These are phyloP conservation scores for Lordiphosa clarofinis DNA, from an alignment of 1,140 invertebrate genomes.

Conservation along the genomic window DNA sequence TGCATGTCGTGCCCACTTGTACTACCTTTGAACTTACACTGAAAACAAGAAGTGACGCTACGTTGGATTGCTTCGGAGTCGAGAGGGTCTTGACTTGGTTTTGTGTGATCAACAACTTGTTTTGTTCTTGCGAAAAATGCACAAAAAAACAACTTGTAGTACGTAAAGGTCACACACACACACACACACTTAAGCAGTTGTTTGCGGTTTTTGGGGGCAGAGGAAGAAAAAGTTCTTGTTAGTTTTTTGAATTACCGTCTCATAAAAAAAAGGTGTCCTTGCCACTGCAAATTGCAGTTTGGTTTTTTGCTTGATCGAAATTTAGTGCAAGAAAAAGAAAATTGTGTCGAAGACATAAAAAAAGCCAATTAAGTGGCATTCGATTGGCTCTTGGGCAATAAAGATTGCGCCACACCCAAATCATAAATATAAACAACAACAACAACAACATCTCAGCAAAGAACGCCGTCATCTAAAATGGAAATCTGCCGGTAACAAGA, in stretches of 20 bases:
- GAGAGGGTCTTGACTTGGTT: constrained; percentile 29
- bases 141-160: constrained; percentile 34
- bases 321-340: constrained; percentile 35
- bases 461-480: constrained; percentile 63
- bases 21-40: constrained; percentile 67
- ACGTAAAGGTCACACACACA: constrained; percentile 51
- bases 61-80: constrained; percentile 13
- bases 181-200: constrained; percentile 16
- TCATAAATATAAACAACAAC: constrained; percentile 53
- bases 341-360: constrained; percentile 21
- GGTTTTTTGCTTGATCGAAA: constrained; percentile 52
- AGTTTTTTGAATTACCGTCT: constrained; percentile 51
- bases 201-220: background rate
- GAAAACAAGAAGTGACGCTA: constrained; percentile 57
- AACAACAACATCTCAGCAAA: constrained; percentile 16
- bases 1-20: constrained; percentile 73
- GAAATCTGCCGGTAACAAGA: constrained; percentile 69
- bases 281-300: constrained; percentile 48
- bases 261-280: constrained; percentile 72
- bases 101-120: constrained; percentile 75
- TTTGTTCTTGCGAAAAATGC: constrained; percentile 60
- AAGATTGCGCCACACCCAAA: constrained; percentile 50
- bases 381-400: constrained; percentile 46
- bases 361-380: constrained; percentile 63
- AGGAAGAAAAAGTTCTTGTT: constrained; percentile 35